Evolutionary conservation across 2,797 vertebrate species (phyloP).

Genomic region (Mormyrus proboscirostris): DNA sequence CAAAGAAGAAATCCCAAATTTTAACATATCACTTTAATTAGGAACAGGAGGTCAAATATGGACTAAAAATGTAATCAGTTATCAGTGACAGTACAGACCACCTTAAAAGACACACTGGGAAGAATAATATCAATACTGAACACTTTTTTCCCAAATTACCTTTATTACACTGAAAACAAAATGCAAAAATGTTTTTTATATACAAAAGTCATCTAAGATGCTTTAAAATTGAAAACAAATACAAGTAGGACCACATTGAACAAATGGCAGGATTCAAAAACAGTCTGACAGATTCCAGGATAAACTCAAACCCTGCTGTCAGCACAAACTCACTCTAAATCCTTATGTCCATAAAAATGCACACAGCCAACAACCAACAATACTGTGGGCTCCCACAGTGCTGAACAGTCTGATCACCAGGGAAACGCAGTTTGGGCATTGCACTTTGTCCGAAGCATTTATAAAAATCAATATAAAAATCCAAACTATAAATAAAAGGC

Average conservation of each 20-base stretch:
- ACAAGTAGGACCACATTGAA: background rate
- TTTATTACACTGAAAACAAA: conserved; percentile 9
- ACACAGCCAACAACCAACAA: background rate
- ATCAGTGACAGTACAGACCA: background rate
- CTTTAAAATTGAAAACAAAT: conserved; percentile 13
- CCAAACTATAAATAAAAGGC: conserved; percentile 10
- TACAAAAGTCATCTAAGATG: conserved; percentile 4
- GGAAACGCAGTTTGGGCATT: background rate
- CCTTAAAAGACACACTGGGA: background rate
- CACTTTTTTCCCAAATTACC: background rate
- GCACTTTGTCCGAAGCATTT: background rate
- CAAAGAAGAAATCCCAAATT: background rate
- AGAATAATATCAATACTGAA: background rate
- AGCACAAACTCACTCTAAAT: background rate
- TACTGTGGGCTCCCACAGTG: background rate
- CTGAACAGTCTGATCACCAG: background rate
- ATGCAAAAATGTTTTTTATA: background rate
- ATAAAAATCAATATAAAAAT: conserved; percentile 14
- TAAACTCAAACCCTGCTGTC: background rate
- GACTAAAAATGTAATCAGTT: background rate
- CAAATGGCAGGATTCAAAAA: background rate
- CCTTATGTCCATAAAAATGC: background rate
- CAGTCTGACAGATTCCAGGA: background rate
- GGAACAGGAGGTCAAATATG: background rate
- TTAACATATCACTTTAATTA: background rate